Conservation (phyloP, 2,113 vertebrate genomes). For the Dendropsophus ebraccatus region DNA sequence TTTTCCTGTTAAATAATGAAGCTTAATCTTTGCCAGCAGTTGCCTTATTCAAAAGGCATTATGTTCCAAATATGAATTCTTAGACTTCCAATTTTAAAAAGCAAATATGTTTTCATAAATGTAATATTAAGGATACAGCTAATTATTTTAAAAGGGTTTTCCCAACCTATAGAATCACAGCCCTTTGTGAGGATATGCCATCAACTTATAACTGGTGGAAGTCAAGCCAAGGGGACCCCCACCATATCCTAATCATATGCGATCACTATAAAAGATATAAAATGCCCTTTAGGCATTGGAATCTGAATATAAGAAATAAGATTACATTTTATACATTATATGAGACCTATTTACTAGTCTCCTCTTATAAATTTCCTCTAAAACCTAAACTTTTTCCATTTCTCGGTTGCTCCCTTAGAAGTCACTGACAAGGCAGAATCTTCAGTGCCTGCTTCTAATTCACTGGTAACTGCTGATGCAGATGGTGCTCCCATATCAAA, state of each 20-base stretch:
- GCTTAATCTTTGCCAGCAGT: slow-evolving; percentile 5
- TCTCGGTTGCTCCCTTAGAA: not conserved
- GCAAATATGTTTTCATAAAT: not conserved
- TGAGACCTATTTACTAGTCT: not conserved
- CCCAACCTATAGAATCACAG: not conserved
- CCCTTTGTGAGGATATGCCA: too few species aligned
- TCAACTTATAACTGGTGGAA: too few species aligned
- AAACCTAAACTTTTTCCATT: not conserved
- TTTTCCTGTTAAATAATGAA: not conserved
- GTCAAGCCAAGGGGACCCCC: too few species aligned
- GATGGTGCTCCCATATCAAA: not conserved
- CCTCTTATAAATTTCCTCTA: not conserved
- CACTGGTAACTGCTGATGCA: not conserved
- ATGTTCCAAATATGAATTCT: not conserved
- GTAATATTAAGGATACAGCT: not conserved
- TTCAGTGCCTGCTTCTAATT: not conserved
- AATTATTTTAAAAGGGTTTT: not conserved
- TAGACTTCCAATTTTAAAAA: not conserved
- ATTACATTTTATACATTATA: too few species aligned
- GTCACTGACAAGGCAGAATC: not conserved
- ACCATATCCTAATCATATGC: too few species aligned
- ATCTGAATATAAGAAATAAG: too few species aligned
- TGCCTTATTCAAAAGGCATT: slow-evolving; percentile 8
- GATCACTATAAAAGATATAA: too few species aligned
- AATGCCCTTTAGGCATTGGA: too few species aligned